phyloP scores from a whole-genome alignment of 2,888 invertebrate species.

The Dascillus cervinus region DNA sequence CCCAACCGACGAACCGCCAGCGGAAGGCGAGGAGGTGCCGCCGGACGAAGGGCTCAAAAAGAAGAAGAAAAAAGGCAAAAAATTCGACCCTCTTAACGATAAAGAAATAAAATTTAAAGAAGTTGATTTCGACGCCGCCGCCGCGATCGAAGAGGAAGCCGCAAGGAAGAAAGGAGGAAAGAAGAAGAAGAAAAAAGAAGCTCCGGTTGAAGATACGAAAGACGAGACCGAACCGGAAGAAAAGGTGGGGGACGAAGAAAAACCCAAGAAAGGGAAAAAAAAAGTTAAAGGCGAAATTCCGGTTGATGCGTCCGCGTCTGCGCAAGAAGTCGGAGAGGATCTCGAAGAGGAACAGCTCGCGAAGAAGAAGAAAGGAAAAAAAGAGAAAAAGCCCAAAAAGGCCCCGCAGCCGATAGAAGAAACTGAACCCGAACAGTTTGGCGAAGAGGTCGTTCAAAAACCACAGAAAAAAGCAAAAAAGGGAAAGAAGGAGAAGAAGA shows the following conservation, averaged over 20 bases:
- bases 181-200: slow-evolving; percentile 21
- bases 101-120: slow-evolving; percentile 13
- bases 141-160: background rate
- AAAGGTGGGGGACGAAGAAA: slow-evolving; percentile 28
- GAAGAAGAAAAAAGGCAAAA: slow-evolving; percentile 10
- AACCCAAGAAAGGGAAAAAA: slow-evolving; percentile 38
- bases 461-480: background rate
- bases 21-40: background rate
- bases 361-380: background rate
- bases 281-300: slow-evolving; percentile 30
- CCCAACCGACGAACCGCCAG: slow-evolving; percentile 1
- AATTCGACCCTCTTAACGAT: slow-evolving; percentile 9
- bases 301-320: background rate
- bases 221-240: slow-evolving; percentile 29
- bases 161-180: slow-evolving; percentile 14
- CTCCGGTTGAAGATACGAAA: slow-evolving; percentile 1
- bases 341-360: slow-evolving; percentile 3
- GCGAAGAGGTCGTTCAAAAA: no score
- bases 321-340: slow-evolving; percentile 2
- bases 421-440: no score
- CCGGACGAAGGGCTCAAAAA: background rate
- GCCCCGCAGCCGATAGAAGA: background rate
- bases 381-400: slow-evolving; percentile 4
- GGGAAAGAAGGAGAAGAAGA: slow-evolving; percentile 2
- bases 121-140: slow-evolving; percentile 11